Base-by-base conservation (phyloP, 2,797 vertebrate genomes). In the Dendrocincla fuliginosa region DNA sequence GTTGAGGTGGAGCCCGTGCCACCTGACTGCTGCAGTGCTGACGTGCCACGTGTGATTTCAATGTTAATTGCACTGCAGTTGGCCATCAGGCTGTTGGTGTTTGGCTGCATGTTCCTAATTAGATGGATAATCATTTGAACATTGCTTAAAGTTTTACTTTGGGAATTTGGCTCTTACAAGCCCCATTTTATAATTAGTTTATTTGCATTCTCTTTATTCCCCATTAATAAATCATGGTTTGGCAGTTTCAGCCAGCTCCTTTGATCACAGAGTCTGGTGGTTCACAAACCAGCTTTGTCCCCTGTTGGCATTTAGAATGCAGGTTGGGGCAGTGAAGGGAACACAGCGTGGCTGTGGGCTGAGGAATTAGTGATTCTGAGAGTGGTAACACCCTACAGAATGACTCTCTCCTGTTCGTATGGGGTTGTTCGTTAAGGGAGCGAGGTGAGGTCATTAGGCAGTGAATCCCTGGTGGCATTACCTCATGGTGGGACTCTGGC, bases 221-320 rank as follows among this genome's bases (percentile, higher is more conserved):
- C 95, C 91, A 97, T 98, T 98, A 98, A 98, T 98, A 97, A 98
- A 94, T 95, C 64, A 96, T 95, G 89, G 88, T 77, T 94, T n/a
- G 47, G 59, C 37, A 11, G 42, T 91, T 95, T 74, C 93, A 90
- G 85, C 67, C 1, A 5, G n/a, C 42, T 49, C 9, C 94, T 98
- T 98, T 97, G 97, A 97, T 98, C 19, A 17, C 13, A 8, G 41
- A 35, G 57, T 27, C 93, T 96, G 77, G 59, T 70, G 92, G 50
- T 76, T 96, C 92, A 24, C 85, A 57, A 96, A 30, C 52, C 52
- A 57, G 41, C 79, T 91, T 56, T 18, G 3, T 89, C 97, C 96
- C 87, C 88, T 37, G 13, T 53, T 95, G 96, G 86, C 84, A 7
- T 91, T 95, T 84, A n/a, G 53, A 82, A 69, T 49, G 50, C 71